These are phyloP conservation scores for Antennarius maculatus DNA, from an alignment of 2,797 vertebrate species.

Conservation along the genomic window DNA sequence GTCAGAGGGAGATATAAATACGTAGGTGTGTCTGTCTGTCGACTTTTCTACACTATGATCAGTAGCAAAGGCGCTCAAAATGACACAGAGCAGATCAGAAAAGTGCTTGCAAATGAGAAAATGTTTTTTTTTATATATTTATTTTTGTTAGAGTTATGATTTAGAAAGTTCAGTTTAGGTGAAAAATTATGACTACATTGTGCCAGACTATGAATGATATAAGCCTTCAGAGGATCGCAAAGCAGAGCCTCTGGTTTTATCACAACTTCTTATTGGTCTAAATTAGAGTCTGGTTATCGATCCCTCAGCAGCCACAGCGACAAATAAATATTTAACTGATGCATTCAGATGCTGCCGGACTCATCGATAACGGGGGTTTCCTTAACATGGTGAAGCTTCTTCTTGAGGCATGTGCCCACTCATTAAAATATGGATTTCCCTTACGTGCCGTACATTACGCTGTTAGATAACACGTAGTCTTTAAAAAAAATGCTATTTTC, in stretches of 20 bases:
- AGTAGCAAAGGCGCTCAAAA: slow-evolving; percentile 18
- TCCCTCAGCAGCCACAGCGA: too few relatives aligned
- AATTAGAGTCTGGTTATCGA: too few relatives aligned
- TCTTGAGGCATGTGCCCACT: too few relatives aligned
- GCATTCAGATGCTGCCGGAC: too few relatives aligned
- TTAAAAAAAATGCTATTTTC: too few relatives aligned
- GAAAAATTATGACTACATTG: background rate
- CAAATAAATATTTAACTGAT: too few relatives aligned
- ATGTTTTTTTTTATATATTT: background rate
- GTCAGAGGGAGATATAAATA: slow-evolving; percentile 9
- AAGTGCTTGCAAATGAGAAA: slow-evolving; percentile 11
- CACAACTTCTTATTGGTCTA: too few relatives aligned
- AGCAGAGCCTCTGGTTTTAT: background rate
- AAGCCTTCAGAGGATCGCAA: slow-evolving; percentile 4
- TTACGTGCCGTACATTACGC: too few relatives aligned
- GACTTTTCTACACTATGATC: slow-evolving; percentile 14
- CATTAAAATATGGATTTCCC: too few relatives aligned
- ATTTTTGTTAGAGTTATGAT: background rate
- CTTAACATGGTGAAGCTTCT: too few relatives aligned
- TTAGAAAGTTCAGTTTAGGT: slow-evolving; percentile 5
- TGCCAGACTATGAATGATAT: background rate
- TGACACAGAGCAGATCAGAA: slow-evolving; percentile 2
- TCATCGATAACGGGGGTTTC: too few relatives aligned
- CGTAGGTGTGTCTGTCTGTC: background rate
- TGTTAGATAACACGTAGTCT: too few relatives aligned